Base-by-base conservation (phyloP, 1,140 invertebrate species). In the Zaprionus ghesquierei region DNA sequence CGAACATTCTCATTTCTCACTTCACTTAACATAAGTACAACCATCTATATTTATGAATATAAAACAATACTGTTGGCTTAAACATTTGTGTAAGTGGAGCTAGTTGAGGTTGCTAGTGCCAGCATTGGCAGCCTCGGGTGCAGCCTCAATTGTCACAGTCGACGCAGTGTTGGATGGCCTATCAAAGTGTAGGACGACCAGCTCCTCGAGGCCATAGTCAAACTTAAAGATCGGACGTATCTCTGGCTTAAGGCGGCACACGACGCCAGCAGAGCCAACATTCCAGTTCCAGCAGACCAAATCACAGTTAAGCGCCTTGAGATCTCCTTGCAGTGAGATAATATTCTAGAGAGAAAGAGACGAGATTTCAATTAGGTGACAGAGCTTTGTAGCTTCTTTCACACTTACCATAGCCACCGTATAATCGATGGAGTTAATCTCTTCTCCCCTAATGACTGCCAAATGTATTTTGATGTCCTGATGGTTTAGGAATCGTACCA, bases 391-490 rank as follows among this genome's bases (percentile, higher is more conserved):
- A 63, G 9, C 2, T 27, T 1, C 5, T 3, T 4, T 15, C 0
- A 15, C 4, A 2, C 10, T 90, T 80, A 94, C 94, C 92, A 95
- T 94, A 0, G 94, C 94, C 3, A 95, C 94, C 2, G 95, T 95
- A 3, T 94, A 93, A 79, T 95, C 95, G 58, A 95, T 94, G 8
- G 92, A 92, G 20, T 92, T 92, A 33, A 95, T 93, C 79, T 94
- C 93, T 51, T 93, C 90, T 1, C 95, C 95, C 63, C 95, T 94
- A 3, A 96, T 89, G 18, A 96, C 90, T 31, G 95, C 93, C 13
- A 92, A 18, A 6, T 54, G 59, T 3, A 84, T 70, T 60, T 76
- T 74, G 5, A 54, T 60, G 5, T 73, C 60, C 22, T 89, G 70
- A 1, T 62, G 65, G 15, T 78, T 79, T 0, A 84, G 33, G 18